Conservation (phyloP, 2,888 invertebrate genomes). For the Dryobota labecula region DNA sequence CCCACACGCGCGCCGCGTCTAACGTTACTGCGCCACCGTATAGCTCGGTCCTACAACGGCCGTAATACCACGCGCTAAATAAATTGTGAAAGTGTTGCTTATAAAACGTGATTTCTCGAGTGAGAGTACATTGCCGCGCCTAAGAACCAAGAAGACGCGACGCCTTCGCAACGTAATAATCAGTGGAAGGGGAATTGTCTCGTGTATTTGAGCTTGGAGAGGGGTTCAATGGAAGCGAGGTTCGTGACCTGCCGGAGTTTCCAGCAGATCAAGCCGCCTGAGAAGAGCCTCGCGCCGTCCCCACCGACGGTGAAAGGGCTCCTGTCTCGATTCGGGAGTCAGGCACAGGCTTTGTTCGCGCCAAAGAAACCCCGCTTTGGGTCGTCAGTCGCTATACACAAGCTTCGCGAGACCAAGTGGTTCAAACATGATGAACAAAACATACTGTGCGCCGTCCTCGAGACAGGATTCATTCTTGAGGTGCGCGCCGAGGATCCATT, state of each 20-base stretch:
- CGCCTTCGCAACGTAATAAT: slow-evolving; percentile 71
- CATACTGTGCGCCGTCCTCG: slow-evolving; percentile 93
- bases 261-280: slow-evolving; percentile 90
- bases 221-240: slow-evolving; percentile 91
- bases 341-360: slow-evolving; percentile 89
- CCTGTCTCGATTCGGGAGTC: slow-evolving; percentile 89
- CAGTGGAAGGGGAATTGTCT: slow-evolving; percentile 83
- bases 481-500: slow-evolving; percentile 89
- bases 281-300: slow-evolving; percentile 88
- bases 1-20: slow-evolving; percentile 88
- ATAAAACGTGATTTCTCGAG: slow-evolving; percentile 84
- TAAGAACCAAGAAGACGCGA: slow-evolving; percentile 64
- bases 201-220: slow-evolving; percentile 80
- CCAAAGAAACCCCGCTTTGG: slow-evolving; percentile 90
- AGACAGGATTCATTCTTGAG: slow-evolving; percentile 93
- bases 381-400: slow-evolving; percentile 93
- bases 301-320: slow-evolving; percentile 89
- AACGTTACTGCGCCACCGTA: slow-evolving; percentile 81
- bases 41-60: slow-evolving; percentile 75
- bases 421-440: slow-evolving; percentile 93
- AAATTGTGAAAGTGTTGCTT: slow-evolving; percentile 89
- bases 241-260: slow-evolving; percentile 90
- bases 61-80: slow-evolving; percentile 83
- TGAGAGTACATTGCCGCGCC: slow-evolving; percentile 83
- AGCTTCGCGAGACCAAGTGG: slow-evolving; percentile 94